phyloP scores from a whole-genome alignment of 2,113 vertebrate genomes.

The Scytalopus superciliaris region DNA sequence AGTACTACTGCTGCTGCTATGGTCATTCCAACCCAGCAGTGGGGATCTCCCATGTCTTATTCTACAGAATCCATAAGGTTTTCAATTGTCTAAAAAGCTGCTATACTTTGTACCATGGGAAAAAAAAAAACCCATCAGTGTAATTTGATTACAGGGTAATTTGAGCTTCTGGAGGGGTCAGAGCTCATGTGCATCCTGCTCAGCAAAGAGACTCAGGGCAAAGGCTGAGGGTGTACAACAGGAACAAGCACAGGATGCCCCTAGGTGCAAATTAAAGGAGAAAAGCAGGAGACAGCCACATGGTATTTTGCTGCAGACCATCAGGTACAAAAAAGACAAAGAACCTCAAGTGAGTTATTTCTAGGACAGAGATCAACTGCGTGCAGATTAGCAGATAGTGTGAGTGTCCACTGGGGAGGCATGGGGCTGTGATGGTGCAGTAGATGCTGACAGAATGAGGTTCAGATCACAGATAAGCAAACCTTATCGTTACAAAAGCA shows the following conservation, averaged over 20 bases:
- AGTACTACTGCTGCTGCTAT: background rate
- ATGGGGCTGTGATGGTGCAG: background rate
- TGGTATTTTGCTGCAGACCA: background rate
- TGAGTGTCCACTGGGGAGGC: background rate
- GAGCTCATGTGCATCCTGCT: fast-evolving
- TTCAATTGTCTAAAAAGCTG: background rate
- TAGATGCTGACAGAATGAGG: background rate
- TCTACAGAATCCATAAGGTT: background rate
- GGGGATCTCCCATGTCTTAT: background rate
- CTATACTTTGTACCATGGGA: background rate
- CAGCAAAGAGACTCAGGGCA: background rate
- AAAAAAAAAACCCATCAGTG: background rate
- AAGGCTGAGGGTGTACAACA: background rate
- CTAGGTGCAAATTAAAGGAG: background rate
- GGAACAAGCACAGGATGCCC: background rate
- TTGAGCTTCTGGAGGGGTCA: background rate
- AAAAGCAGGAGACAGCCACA: background rate
- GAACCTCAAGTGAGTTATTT: background rate
- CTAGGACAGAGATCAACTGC: background rate
- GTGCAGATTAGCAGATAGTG: background rate
- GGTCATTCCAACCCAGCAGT: background rate
- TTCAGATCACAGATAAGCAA: background rate
- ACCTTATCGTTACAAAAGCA: background rate
- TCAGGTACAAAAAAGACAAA: background rate
- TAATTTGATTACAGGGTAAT: background rate